Base-by-base conservation (phyloP, 1,140 invertebrate species). In the Bombus waltoni region DNA sequence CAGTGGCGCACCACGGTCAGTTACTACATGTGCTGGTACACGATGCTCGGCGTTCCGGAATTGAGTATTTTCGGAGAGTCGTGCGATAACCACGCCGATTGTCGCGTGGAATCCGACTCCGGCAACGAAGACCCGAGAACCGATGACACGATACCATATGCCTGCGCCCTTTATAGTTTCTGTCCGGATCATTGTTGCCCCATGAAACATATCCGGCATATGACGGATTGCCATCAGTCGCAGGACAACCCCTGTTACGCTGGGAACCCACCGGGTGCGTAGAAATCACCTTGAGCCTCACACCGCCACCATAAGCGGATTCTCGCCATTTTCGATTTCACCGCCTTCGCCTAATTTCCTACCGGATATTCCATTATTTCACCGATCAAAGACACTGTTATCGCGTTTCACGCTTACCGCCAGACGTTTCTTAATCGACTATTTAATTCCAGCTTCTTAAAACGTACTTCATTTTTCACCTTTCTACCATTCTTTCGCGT, bases 1-100 rank as follows among this genome's bases (percentile, higher is more conserved):
- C 95, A 96, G 89, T 97, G 96, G 96, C 93, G 96, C 44, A 95
- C 95, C 1, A 96, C 96, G 6, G 96, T 96, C 3, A 96, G 96
- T 88, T 97, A 97, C 93, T 97, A 96, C 92, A 96, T 97, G 96
- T 97, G 96, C 88, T 96, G 96, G 96, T 96, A 95, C 90, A 96
- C 96, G 66, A 96, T 97, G 96, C 93, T 95, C 35, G 95, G 95
- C 78, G 93, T 92, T 38, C 93, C 95, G n/a, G 92, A 94, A 44
- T 90, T 97, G 66, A 93, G 94, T 25, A 93, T 94, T 89, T 93
- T 97, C 59, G 94, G 94, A 22, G 96, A 97, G 86, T 87, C 91
- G 38, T 97, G 96, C 87, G 96, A 96, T 92, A 96, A 97, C 94
- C 96, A 95, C 88, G 96, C 96, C 6, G 93, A 95, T 90, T 97